phyloP scores from a whole-genome alignment of 1,140 invertebrate genomes.

The Philotrypesis tridentata region DNA sequence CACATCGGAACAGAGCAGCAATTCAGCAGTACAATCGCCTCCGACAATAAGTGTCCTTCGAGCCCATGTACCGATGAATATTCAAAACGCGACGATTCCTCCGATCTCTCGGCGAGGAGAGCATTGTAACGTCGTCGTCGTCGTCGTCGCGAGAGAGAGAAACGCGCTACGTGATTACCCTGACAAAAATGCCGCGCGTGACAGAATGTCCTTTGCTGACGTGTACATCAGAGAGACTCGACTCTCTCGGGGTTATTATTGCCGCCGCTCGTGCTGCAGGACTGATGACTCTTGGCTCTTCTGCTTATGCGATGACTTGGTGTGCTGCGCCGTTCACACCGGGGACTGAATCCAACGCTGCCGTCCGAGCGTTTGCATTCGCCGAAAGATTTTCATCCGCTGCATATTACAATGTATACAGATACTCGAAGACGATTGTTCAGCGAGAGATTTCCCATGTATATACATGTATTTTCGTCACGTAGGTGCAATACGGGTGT shows the following conservation, averaged over 20 bases:
- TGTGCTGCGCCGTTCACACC: background rate
- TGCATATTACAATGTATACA: too few species aligned
- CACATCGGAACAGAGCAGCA: background rate
- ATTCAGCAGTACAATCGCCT: too few species aligned
- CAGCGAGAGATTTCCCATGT: too few species aligned
- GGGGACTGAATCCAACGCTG: too few species aligned
- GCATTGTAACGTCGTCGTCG: constrained; percentile 10
- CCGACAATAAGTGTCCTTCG: constrained; percentile 5
- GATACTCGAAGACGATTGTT: too few species aligned
- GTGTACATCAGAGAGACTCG: background rate
- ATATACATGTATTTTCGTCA: background rate
- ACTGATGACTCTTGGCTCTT: background rate
- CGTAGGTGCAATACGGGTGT: background rate
- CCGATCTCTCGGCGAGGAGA: background rate
- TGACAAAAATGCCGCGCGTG: constrained; percentile 45
- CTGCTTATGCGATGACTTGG: too few species aligned
- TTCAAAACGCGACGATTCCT: constrained; percentile 17
- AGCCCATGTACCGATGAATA: constrained; percentile 11
- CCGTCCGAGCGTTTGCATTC: too few species aligned
- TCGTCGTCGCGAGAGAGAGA: too few species aligned
- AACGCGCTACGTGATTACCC: constrained; percentile 47
- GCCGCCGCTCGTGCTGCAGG: background rate
- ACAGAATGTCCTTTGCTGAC: constrained; percentile 24
- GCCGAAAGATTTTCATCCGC: too few species aligned
- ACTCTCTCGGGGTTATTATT: background rate